A percentile compares a stretch with the other conserved stretches of the same genome.
Conservation (phyloP, 2,113 vertebrate genomes). For the Crotalus tigris region DNA sequence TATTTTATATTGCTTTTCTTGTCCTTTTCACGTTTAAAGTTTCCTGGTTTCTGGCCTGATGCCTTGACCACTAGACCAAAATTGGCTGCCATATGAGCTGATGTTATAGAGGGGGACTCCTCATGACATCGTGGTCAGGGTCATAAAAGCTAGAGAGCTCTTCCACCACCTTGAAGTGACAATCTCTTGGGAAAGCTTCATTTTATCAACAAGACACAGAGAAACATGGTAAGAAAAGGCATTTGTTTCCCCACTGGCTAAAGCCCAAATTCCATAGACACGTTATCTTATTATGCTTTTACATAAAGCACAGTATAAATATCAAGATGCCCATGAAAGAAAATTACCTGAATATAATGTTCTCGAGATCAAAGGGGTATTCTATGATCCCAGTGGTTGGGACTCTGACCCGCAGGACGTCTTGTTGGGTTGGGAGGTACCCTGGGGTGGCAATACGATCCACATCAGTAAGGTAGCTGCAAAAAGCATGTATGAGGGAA, state of each 20-base stretch:
- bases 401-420: constrained; percentile 89
- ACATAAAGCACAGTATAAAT: background rate
- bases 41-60: background rate
- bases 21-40: background rate
- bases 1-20: background rate
- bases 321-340: background rate
- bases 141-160: background rate
- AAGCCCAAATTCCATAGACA: background rate
- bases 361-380: constrained; percentile 94
- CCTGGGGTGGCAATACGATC: constrained; percentile 81
- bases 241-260: background rate
- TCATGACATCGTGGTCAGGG: background rate
- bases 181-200: background rate
- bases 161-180: background rate
- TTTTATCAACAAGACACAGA: background rate
- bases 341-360: constrained; percentile 91
- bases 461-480: constrained; percentile 87
- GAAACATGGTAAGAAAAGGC: background rate
- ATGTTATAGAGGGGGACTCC: background rate
- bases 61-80: background rate
- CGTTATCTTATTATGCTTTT: background rate
- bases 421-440: constrained; percentile 91
- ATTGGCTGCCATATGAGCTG: background rate
- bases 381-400: constrained; percentile 95
- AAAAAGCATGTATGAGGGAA: constrained; percentile 46